Base-by-base conservation (phyloP, 1,140 invertebrate genomes). In the Nylanderia fulva region DNA sequence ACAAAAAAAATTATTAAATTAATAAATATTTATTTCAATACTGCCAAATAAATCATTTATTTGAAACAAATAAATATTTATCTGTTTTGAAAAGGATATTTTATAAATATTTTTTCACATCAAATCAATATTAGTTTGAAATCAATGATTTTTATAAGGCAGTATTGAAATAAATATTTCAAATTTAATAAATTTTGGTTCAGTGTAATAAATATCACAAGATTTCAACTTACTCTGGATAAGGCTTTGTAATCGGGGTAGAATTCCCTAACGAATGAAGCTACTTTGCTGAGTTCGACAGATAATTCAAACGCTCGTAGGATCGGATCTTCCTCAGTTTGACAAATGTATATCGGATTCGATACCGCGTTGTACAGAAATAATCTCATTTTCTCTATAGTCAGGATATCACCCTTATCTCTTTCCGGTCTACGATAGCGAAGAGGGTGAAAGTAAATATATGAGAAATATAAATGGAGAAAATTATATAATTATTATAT, bases 301-400 rank as follows among this genome's bases (percentile, higher is more conserved):
- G 95, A 95, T 21, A 97, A 92, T 77, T 95, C 91, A 90, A 97
- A 97, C 0, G 96, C 96, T 21, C 95, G 94, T 11, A 97, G 92
- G 58, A 97, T 96, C 0, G 97, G 97, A 92, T 97, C 97, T 45
- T 95, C 92, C 0, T 95, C 95, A 0, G 95, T 96, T 82, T 97
- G 95, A 39, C 96, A 96, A 76, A 97, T 96, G 88, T 96, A 97
- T 0, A 96, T 95, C 0, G 97, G 97, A 89, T 96, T 97, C 1
- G 95, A 94, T 18, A 97, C 91, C 0, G 97, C 96, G 52, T 93
- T 93, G 88, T 96, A 97, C 0, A 95, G 88, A 60, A 96, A 95
- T 7, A 97, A 88, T 15, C 96, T 93, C 18, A 94, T 91, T 45
- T 93, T 95, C 75, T 96, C 95, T 1, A 94, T 88, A 11, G 94